Conservation (phyloP, 2,888 invertebrate species). For the Thecophora atra region DNA sequence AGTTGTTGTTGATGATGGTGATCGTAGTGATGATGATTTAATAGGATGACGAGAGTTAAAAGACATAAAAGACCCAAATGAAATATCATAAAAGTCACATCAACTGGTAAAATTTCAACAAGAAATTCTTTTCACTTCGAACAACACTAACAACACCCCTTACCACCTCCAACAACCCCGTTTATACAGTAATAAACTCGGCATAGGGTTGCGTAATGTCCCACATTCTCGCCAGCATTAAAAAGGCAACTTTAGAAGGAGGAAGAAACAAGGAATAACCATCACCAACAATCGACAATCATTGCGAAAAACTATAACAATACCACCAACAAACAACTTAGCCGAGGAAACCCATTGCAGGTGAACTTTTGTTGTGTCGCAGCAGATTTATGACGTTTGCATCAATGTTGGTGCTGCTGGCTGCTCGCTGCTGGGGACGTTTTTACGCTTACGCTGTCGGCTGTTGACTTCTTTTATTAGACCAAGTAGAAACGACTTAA, state of each 20-base stretch:
- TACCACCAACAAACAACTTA: slow-evolving; percentile 1
- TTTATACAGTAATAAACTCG: background rate
- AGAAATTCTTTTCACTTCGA: background rate
- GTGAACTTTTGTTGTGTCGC: background rate
- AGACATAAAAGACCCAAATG: background rate
- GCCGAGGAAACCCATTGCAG: background rate
- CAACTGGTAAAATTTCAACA: background rate
- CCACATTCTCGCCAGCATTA: too few species aligned
- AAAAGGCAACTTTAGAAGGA: background rate
- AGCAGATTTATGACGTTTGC: background rate
- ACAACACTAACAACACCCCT: background rate
- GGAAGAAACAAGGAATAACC: too few species aligned
- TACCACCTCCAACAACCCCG: background rate
- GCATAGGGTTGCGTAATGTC: background rate
- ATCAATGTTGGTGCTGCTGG: background rate
- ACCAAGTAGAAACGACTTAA: background rate
- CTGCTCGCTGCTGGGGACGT: background rate
- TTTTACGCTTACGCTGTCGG: background rate
- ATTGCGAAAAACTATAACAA: background rate
- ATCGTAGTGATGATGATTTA: background rate
- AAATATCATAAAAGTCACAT: background rate
- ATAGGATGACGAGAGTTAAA: background rate
- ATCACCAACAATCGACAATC: background rate
- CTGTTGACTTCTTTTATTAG: background rate
- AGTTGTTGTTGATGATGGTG: background rate